Percentiles rank a stretch among this genome's conserved stretches.
Conservation (phyloP, 23 tunicate genomes). For the Clavelina lepadiformis region DNA sequence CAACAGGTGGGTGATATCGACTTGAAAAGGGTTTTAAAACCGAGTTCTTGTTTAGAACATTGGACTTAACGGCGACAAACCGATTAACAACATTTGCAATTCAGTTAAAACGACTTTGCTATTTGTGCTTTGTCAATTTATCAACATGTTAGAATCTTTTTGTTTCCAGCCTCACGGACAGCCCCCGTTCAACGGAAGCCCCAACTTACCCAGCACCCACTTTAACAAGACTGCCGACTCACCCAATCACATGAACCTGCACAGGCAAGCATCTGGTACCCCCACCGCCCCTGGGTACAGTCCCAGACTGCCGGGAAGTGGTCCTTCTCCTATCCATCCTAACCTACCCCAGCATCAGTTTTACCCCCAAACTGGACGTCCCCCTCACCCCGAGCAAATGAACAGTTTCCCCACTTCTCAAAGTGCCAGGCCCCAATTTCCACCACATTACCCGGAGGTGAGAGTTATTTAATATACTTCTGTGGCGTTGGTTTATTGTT, state of each 20-base stretch:
- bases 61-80: too few species aligned
- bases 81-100: too few species aligned
- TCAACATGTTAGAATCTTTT: background rate
- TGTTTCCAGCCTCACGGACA: conserved; percentile 20
- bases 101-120: background rate
- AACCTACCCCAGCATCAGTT: conserved; percentile 8
- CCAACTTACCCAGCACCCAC: conserved; percentile 5
- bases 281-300: conserved; percentile 28
- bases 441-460: conserved; percentile 5
- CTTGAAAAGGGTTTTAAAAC: too few species aligned
- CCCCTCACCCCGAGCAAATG: background rate
- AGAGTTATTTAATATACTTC: background rate
- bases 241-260: conserved; percentile 1
- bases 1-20: conserved; percentile 28
- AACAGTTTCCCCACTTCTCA: background rate
- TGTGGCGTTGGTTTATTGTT: background rate
- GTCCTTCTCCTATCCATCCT: conserved; percentile 3
- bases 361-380: background rate
- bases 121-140: background rate
- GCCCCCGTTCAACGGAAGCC: conserved; percentile 22
- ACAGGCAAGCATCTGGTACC: conserved; percentile 4
- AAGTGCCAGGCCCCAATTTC: background rate
- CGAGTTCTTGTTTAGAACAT: background rate
- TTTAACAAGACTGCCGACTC: conserved; percentile 17
- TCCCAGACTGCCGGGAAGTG: conserved; percentile 13